Evolutionary conservation across 2,888 invertebrate genomes (phyloP).

Genomic region (Polia nebulosa): DNA sequence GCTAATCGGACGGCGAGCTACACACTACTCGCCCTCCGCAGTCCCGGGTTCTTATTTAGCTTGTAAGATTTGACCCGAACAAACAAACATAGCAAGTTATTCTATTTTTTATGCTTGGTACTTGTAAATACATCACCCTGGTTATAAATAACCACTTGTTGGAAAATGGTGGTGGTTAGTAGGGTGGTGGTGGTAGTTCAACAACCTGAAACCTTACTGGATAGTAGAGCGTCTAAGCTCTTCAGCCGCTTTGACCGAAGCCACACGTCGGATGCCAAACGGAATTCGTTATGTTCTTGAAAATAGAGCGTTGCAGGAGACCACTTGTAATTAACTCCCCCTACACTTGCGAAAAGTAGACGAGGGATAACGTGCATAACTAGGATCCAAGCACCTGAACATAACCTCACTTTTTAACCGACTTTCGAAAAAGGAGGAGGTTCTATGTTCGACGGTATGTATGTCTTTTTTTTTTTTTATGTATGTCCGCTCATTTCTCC

Average conservation of each 20-base stretch:
- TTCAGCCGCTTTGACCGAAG: slow-evolving; percentile 25
- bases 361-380: neutral
- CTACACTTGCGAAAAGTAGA: slow-evolving; percentile 33
- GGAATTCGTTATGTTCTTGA: slow-evolving; percentile 46
- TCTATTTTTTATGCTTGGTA: too few species aligned
- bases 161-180: neutral
- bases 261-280: slow-evolving; percentile 33
- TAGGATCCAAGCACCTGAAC: slow-evolving; percentile 1
- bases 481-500: too few species aligned
- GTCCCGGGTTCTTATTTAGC: too few species aligned
- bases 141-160: neutral
- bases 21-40: too few species aligned
- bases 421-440: too few species aligned
- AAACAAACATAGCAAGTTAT: too few species aligned
- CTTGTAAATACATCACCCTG: neutral
- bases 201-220: too few species aligned
- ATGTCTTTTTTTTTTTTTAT: too few species aligned
- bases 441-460: too few species aligned
- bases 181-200: too few species aligned
- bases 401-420: slow-evolving; percentile 7
- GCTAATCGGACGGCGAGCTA: too few species aligned
- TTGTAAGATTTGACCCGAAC: too few species aligned
- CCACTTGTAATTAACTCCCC: slow-evolving; percentile 42
- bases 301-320: slow-evolving; percentile 27
- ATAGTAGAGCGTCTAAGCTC: slow-evolving; percentile 12